Evolutionary conservation across 1,140 invertebrate genomes (phyloP).

Genomic region (Oryctes rhinoceros): DNA sequence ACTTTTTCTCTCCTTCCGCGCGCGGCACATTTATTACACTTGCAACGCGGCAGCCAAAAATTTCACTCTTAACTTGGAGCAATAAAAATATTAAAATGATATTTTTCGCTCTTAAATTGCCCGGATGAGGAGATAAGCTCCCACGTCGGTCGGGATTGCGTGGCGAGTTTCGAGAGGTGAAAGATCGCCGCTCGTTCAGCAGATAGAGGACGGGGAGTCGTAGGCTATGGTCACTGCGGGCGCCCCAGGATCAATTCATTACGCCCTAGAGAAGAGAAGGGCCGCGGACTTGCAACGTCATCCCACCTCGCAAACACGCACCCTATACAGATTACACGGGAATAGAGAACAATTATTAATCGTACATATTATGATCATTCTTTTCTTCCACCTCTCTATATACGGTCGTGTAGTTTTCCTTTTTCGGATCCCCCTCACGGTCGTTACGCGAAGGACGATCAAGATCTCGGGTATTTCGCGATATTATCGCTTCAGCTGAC

Average conservation of each 20-base stretch:
- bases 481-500: too few species aligned
- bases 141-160: constrained; percentile 28
- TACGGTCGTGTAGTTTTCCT: neutral
- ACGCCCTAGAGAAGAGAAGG: constrained; percentile 50
- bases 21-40: neutral
- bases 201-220: constrained; percentile 6
- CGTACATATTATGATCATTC: constrained; percentile 34
- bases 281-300: constrained; percentile 55
- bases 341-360: constrained; percentile 42
- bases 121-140: constrained; percentile 33
- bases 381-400: neutral
- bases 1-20: constrained; percentile 9
- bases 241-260: constrained; percentile 56
- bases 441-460: neutral
- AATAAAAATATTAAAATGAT: constrained; percentile 39
- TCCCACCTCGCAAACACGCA: constrained; percentile 48
- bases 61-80: constrained; percentile 34
- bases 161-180: constrained; percentile 48
- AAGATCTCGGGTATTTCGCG: neutral
- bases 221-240: constrained; percentile 50
- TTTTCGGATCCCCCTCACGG: neutral
- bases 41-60: constrained; percentile 6
- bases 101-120: constrained; percentile 39
- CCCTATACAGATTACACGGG: constrained; percentile 46
- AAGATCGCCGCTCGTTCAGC: constrained; percentile 46